These are phyloP conservation scores for Scomber colias DNA, from an alignment of 2,113 vertebrate genomes.

Conservation along the genomic window DNA sequence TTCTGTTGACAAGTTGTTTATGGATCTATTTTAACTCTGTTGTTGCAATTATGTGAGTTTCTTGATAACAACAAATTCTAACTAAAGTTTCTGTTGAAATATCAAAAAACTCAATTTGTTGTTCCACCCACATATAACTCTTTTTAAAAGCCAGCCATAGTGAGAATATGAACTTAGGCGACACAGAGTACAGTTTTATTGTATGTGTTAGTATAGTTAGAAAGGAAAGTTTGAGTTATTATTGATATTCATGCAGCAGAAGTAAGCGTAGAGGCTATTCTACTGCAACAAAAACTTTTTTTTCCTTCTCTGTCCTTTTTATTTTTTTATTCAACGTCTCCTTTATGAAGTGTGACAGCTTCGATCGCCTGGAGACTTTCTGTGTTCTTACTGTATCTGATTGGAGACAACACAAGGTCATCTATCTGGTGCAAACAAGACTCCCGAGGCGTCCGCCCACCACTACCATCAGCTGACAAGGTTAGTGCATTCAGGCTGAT, in stretches of 20 bases:
- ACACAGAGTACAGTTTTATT: constrained; percentile 13
- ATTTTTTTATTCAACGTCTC: constrained; percentile 40
- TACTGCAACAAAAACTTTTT: constrained; percentile 24
- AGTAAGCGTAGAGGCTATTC: constrained; percentile 38
- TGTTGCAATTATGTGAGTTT: constrained; percentile 5
- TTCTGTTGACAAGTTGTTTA: not conserved
- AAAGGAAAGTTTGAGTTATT: constrained; percentile 36
- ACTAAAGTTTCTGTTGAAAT: constrained; percentile 36
- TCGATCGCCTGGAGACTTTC: constrained; percentile 61
- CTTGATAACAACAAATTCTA: not conserved
- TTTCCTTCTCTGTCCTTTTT: constrained; percentile 4
- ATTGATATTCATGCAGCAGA: constrained; percentile 40
- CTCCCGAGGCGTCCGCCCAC: constrained; percentile 67
- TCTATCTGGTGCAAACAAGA: constrained; percentile 51
- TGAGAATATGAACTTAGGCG: constrained; percentile 11
- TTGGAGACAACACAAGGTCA: constrained; percentile 63
- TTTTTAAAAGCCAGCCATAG: not conserved
- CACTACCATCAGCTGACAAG: constrained; percentile 47
- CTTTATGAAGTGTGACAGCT: constrained; percentile 66
- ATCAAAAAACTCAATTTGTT: constrained; percentile 46
- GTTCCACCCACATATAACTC: constrained; percentile 51
- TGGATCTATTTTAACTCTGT: not conserved
- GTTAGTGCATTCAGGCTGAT: constrained; percentile 43
- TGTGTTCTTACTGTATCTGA: constrained; percentile 56
- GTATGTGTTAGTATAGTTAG: constrained; percentile 5